Evolutionary conservation across 2,888 invertebrate species (phyloP).

Genomic region (Zygothrica quintamaculata): DNA sequence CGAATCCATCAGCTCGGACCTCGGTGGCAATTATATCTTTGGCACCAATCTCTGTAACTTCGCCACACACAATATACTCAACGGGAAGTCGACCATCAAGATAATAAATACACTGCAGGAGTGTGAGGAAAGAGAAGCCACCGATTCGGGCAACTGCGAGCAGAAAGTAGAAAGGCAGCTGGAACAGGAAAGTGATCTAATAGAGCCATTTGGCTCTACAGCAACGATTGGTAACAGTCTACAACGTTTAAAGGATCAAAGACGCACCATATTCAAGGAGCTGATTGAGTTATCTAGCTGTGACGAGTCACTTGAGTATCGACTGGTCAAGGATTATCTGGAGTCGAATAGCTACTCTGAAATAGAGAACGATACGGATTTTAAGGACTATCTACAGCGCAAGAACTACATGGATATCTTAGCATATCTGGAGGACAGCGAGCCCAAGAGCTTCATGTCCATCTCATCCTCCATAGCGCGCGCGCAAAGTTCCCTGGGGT

Average conservation of each 20-base stretch:
- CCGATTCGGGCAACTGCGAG: neutral
- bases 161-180: conserved; percentile 6
- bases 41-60: conserved; percentile 82
- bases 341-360: conserved; percentile 84
- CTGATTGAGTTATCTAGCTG: conserved; percentile 82
- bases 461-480: conserved; percentile 76
- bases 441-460: conserved; percentile 72
- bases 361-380: conserved; percentile 83
- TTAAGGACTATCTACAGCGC: conserved; percentile 82
- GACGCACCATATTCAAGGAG: conserved; percentile 80
- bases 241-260: conserved; percentile 74
- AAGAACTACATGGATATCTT: conserved; percentile 84
- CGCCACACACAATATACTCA: conserved; percentile 78
- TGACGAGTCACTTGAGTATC: conserved; percentile 83
- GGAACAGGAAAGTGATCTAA: neutral
- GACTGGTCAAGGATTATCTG: conserved; percentile 83
- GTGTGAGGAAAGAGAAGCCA: conserved; percentile 59
- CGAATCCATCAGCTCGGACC: conserved; percentile 40
- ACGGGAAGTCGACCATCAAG: conserved; percentile 81
- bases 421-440: conserved; percentile 79
- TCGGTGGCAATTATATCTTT: conserved; percentile 76
- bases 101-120: conserved; percentile 75
- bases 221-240: conserved; percentile 66
- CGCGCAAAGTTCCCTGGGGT: conserved; percentile 79
- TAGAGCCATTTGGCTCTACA: neutral